Conservation (phyloP, 2,797 vertebrate genomes). For the Yasuhikotakia modesta region DNA sequence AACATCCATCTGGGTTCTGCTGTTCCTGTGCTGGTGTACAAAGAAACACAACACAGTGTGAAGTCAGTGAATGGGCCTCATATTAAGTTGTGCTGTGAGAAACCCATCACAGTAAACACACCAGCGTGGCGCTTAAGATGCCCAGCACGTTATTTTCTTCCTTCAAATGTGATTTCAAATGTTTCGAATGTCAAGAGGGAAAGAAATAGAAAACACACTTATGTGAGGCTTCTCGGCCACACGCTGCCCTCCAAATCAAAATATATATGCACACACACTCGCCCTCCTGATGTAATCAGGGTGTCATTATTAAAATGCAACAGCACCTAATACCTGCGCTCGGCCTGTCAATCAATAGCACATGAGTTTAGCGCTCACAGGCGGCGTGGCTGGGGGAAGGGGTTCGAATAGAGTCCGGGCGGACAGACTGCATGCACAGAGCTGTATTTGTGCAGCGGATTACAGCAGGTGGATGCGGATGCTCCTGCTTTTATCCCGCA, state of each 20-base stretch:
- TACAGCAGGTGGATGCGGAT: conserved; percentile 30
- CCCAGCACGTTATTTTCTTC: conserved; percentile 50
- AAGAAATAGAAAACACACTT: conserved; percentile 53
- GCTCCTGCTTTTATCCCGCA: conserved; percentile 63
- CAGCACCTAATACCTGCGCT: conserved; percentile 60
- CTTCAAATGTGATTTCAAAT: conserved; percentile 63
- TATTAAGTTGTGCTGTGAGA: conserved; percentile 61
- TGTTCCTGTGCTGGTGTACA: not conserved
- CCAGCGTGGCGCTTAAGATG: conserved; percentile 33
- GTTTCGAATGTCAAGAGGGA: conserved; percentile 60
- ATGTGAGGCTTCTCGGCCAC: not conserved
- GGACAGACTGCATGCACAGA: not conserved
- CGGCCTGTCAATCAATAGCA: conserved; percentile 66
- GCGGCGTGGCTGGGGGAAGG: conserved; percentile 60
- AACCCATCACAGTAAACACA: conserved; percentile 48
- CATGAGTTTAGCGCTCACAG: conserved; percentile 59
- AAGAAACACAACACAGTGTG: not conserved
- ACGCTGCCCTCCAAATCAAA: conserved; percentile 62
- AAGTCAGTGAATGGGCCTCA: conserved; percentile 3
- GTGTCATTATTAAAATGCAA: conserved; percentile 75
- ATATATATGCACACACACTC: conserved; percentile 12
- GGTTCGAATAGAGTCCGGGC: not conserved
- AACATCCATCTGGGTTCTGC: not conserved
- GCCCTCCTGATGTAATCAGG: conserved; percentile 64
- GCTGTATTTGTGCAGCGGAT: conserved; percentile 30